Base-by-base conservation (phyloP, 2,113 vertebrate genomes). In the Genyomyrus donnyi region DNA sequence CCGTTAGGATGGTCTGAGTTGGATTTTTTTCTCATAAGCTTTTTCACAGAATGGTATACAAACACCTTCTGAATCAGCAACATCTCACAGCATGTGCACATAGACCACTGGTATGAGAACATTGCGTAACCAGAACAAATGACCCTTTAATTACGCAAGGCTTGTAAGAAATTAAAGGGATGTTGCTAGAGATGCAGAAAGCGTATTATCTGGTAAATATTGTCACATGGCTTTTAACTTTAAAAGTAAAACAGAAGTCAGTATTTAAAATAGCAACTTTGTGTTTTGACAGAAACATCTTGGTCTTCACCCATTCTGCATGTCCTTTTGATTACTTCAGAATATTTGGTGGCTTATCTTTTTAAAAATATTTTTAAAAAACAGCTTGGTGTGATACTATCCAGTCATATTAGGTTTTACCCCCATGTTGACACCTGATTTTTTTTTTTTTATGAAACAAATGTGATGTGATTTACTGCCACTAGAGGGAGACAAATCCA, bases 131-230 rank as follows among this genome's bases (percentile, higher is more conserved):
- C 24, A 4, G 48, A 84, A 46, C 19, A 85, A 85, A 48, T 85
- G 8, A 46, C 45, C 42, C 39, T 31, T 53, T 52, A 87, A 39
- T 35, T 39, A 53, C 3, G 3, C n/a, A 39, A 2, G 24, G 46
- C n/a, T 56, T 87, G 85, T 87, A 87, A 35, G 48, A 87, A 87
- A 35, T 45, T 52, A 53, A 87, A 87, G 85, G 49, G 49, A 35
- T 49, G 27, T 31, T 35, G 85, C 85, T 87, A n/a, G 1, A 48
- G 6, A 15, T 87, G 27, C 50, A 52, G 39, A 10, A 46, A 2
- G 24, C 56, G 8, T 86, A 17, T 86, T 1, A 5, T 86, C 15
- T 85, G 24, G 83, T 85, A 50, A 86, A 49, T 86, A 53, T 9
- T 42, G 50, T 53, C 27, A 87, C 13, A 56, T 19, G 35, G n/a